Evolutionary conservation across 2,888 invertebrate species (phyloP), one percentile per base, ranked within the genome.

Genomic region (Herminia tarsipennalis): DNA sequence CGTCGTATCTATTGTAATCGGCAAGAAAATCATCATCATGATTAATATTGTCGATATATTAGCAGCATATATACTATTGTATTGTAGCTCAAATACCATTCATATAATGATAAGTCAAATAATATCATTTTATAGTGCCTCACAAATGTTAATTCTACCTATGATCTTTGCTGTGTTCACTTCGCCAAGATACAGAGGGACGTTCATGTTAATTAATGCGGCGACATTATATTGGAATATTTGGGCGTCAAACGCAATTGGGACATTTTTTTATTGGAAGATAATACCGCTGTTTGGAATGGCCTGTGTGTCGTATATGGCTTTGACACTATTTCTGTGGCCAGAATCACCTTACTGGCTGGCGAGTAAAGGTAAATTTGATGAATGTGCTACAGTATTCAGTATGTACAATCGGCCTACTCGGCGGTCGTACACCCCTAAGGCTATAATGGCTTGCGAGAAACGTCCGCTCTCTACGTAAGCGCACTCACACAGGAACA

Each of bases 291-390:
- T 72, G 0, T 30, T 68, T 8, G 74, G 66, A 0, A 46, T 71
- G 0, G 5, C 36, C 0, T 65, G 58, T 21, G 48, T 62, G 1
- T 0, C 43, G 0, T 68, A 66, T 14, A 55, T 39, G 2, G 46
- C 68, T 21, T 0, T 63, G 0, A 58, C 60, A 5, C 27, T 36
- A 2, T 14, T 43, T 0, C 5, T 47, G 0, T 63, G 64, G 49
- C 70, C 70, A 0, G 72, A 72, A 18, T 63, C 64, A 1, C 70
- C 67, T 0, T 61, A 45, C 18, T 83, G 81, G 81, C 45, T 82
- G 6, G 81, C 80, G 0, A 76, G 63, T 10, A 74, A 58, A 51
- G 68, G 62, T 5, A 58, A 61, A 5, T 77, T 66, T 21, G 51
- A 73, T 3, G 32, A 2, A 38, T 80, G 1, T 72, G 78, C 3